These are phyloP conservation scores for Gibbula magus DNA, from an alignment of 2,888 invertebrate genomes.

Conservation along the genomic window DNA sequence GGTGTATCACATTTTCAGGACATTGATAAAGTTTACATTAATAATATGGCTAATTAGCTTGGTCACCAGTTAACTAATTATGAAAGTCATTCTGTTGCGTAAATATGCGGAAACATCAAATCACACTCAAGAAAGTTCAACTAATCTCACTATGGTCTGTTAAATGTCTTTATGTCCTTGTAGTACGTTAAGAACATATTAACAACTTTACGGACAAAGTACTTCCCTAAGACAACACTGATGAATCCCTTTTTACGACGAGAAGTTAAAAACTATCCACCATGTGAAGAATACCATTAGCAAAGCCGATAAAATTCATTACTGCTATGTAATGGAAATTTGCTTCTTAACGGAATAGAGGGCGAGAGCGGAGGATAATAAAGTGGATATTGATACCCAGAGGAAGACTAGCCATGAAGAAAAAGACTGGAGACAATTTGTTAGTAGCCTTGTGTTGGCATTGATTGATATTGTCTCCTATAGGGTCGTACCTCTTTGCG, in stretches of 20 bases:
- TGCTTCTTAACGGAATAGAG: not conserved
- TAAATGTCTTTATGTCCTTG: too few relatives aligned
- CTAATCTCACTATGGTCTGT: too few relatives aligned
- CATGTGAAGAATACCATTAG: not conserved
- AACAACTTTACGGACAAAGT: not conserved
- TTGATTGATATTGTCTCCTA: constrained; percentile 12
- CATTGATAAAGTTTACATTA: too few relatives aligned
- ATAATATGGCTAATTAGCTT: too few relatives aligned
- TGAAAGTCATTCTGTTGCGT: too few relatives aligned
- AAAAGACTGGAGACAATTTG: not conserved
- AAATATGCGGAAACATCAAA: too few relatives aligned
- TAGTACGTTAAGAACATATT: not conserved
- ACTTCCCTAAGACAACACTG: not conserved
- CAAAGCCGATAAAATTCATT: not conserved
- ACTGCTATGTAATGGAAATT: not conserved
- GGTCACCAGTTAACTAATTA: too few relatives aligned
- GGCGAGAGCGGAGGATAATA: not conserved
- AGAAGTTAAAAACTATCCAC: too few relatives aligned
- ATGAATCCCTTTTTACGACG: not conserved
- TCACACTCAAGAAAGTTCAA: too few relatives aligned
- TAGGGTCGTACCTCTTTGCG: not conserved
- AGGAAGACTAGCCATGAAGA: not conserved
- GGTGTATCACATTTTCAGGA: too few relatives aligned
- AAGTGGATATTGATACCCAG: not conserved
- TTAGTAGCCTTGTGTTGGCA: not conserved